Conservation (phyloP, 2,888 invertebrate genomes). For the Pristionchus japonicus region DNA sequence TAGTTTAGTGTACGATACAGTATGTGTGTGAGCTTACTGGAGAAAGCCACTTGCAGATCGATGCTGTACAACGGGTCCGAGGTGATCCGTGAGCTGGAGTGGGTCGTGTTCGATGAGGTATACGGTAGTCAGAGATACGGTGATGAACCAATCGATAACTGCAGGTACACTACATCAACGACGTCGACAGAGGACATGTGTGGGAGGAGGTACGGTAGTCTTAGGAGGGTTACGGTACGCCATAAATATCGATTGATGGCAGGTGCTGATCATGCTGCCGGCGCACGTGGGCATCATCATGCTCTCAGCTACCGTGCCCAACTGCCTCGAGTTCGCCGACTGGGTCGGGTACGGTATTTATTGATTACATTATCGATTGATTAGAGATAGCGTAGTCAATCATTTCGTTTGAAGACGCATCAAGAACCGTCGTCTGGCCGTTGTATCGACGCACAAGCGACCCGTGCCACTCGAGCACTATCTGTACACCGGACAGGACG, state of each 20-base stretch:
- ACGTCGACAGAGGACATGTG: slow-evolving; percentile 95
- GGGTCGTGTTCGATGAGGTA: slow-evolving; percentile 95
- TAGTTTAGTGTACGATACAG: no score
- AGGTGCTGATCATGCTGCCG: slow-evolving; percentile 91
- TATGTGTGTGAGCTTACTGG: not conserved
- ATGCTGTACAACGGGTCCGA: slow-evolving; percentile 96
- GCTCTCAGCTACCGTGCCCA: slow-evolving; percentile 97
- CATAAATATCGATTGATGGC: not conserved
- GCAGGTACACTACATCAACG: slow-evolving; percentile 94
- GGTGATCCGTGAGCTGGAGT: slow-evolving; percentile 94
- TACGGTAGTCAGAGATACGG: not conserved
- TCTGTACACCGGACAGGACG: slow-evolving; percentile 78
- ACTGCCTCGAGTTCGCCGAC: slow-evolving; percentile 91
- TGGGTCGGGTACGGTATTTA: slow-evolving; percentile 78
- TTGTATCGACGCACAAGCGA: slow-evolving; percentile 91
- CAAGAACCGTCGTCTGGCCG: slow-evolving; percentile 87
- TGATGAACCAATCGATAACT: not conserved
- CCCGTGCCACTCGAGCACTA: slow-evolving; percentile 96
- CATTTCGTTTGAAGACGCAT: slow-evolving; percentile 75
- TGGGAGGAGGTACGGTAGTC: slow-evolving; percentile 89
- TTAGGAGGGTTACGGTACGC: not conserved
- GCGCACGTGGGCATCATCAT: slow-evolving; percentile 95
- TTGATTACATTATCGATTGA: not conserved
- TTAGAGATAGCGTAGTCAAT: not conserved
- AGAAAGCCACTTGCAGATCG: slow-evolving; percentile 78